These are phyloP conservation scores for Colinus virginianus DNA, from an alignment of 2,113 vertebrate species.

Conservation along the genomic window DNA sequence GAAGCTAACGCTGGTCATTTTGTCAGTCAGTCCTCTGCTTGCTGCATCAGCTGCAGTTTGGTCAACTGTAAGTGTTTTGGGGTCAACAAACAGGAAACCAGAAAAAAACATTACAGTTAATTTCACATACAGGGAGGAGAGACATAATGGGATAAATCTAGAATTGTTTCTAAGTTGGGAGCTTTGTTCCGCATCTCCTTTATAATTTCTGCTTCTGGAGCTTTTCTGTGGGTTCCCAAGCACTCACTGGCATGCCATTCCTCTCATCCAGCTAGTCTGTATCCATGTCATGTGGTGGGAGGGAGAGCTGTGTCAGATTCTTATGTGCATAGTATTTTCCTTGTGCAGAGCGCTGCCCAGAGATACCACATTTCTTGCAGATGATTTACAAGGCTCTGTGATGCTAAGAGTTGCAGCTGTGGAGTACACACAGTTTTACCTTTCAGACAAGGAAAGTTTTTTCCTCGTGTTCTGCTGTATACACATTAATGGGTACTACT, in stretches of 20 bases:
- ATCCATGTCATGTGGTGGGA: background rate
- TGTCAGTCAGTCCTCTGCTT: constrained; percentile 79
- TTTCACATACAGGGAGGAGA: background rate
- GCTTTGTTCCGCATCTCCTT: background rate
- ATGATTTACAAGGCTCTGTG: background rate
- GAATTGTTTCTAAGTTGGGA: background rate
- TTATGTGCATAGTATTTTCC: background rate
- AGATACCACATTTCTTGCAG: background rate
- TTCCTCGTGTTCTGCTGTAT: background rate
- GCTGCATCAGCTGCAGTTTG: constrained; percentile 72
- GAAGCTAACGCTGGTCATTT: constrained; percentile 82
- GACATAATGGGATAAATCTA: background rate
- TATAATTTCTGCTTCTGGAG: background rate
- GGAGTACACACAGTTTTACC: background rate
- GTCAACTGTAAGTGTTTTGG: constrained; percentile 73
- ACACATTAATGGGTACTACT: fast-evolving
- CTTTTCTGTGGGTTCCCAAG: background rate
- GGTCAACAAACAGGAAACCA: background rate
- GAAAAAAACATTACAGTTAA: background rate
- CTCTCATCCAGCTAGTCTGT: background rate
- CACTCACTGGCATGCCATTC: fast-evolving
- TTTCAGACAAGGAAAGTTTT: background rate
- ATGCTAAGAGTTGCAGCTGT: background rate
- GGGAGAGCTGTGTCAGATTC: background rate
- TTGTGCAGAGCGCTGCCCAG: background rate